phyloP scores from a whole-genome alignment of 2,888 invertebrate species.

The Sclerodermus sp. region DNA sequence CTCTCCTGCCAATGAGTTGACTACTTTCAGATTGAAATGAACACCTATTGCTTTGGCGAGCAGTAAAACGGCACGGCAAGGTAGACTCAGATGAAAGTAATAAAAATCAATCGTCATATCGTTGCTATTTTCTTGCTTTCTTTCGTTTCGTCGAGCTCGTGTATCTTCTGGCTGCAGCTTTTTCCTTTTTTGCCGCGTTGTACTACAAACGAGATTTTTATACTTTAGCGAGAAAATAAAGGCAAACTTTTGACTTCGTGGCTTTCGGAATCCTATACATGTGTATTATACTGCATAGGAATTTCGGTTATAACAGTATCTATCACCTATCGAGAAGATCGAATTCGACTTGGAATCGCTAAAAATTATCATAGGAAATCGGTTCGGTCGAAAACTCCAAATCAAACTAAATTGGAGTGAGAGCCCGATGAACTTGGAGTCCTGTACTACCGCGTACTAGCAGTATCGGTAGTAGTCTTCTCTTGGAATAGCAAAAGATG shows the following conservation, averaged over 20 bases:
- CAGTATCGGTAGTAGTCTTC: too few relatives aligned
- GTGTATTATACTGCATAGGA: neutral
- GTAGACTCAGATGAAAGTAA: constrained; percentile 67
- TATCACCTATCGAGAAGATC: neutral
- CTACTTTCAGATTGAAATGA: constrained; percentile 66
- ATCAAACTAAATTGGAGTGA: too few relatives aligned
- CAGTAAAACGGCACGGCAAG: constrained; percentile 68
- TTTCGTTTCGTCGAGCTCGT: neutral
- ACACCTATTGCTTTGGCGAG: constrained; percentile 68
- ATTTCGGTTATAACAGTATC: neutral
- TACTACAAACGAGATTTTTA: constrained; percentile 29
- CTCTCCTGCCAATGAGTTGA: constrained; percentile 66
- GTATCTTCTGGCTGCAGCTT: neutral
- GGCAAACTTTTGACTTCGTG: neutral
- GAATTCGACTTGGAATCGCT: too few relatives aligned
- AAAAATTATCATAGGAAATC: too few relatives aligned
- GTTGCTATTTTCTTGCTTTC: neutral
- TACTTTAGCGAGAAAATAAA: constrained; percentile 7
- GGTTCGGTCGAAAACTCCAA: too few relatives aligned
- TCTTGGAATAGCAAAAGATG: too few relatives aligned
- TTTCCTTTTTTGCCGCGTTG: constrained; percentile 1
- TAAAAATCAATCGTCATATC: constrained; percentile 63
- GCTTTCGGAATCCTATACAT: neutral
- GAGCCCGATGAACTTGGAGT: too few relatives aligned
- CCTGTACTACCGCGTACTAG: too few relatives aligned